These are phyloP conservation scores for Steatornis caripensis DNA, from an alignment of 2,113 vertebrate species.

Conservation along the genomic window DNA sequence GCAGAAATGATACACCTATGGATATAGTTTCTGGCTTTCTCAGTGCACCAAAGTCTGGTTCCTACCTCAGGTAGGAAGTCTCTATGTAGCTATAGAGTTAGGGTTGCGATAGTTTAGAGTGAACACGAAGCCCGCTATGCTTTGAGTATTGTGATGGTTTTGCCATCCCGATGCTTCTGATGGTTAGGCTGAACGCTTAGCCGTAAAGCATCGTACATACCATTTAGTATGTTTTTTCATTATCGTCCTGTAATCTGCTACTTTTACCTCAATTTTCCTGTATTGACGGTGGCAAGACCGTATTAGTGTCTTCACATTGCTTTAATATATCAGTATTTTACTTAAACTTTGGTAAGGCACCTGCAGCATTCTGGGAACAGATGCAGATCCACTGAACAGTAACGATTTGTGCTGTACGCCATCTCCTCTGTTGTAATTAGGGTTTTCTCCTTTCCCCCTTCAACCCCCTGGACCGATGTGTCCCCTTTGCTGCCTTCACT, in stretches of 20 bases:
- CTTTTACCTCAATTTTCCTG: not conserved
- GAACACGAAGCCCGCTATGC: not conserved
- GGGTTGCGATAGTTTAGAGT: not conserved
- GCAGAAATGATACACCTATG: not conserved
- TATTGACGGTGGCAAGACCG: not conserved
- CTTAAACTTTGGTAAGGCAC: not conserved
- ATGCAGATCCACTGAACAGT: not conserved
- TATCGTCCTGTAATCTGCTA: not conserved
- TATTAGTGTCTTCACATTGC: not conserved
- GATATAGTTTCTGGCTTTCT: not conserved
- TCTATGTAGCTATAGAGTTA: not conserved
- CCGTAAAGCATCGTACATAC: not conserved
- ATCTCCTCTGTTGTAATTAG: not conserved
- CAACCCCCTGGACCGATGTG: not conserved
- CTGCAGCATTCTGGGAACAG: not conserved
- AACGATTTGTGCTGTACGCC: not conserved
- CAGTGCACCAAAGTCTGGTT: not conserved
- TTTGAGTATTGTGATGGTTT: not conserved
- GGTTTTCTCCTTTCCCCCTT: not conserved
- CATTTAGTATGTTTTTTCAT: not conserved
- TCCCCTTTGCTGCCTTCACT: not conserved
- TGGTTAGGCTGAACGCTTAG: not conserved
- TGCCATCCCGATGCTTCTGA: not conserved
- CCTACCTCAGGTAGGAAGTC: not conserved
- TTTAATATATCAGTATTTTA: not conserved